A percentile compares a stretch with the other conserved stretches of the same genome.
phyloP scores from a whole-genome alignment of 1,140 invertebrate genomes.

The Lucilia sericata region DNA sequence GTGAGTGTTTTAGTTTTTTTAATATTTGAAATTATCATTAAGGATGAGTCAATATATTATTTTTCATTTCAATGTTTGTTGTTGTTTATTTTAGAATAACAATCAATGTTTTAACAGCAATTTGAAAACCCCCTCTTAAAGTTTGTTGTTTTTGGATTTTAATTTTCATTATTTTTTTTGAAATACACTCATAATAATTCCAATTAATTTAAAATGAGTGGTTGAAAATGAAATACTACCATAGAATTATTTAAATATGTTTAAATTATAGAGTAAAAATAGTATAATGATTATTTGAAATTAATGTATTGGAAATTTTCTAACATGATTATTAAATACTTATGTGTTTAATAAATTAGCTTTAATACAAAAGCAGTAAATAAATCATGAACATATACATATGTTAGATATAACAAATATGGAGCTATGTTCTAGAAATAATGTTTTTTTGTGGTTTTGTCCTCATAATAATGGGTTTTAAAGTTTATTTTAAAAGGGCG shows the following conservation, averaged over 20 bases:
- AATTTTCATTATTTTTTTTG: not conserved
- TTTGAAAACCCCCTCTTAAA: not conserved
- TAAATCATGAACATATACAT: too few relatives aligned
- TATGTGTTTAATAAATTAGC: too few relatives aligned
- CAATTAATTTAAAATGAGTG: not conserved
- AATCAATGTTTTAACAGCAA: not conserved
- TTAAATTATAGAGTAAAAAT: not conserved
- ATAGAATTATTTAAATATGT: not conserved
- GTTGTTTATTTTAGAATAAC: not conserved
- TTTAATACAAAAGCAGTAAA: too few relatives aligned
- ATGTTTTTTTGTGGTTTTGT: too few relatives aligned
- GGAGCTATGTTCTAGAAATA: too few relatives aligned
- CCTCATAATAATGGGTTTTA: too few relatives aligned
- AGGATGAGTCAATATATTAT: constrained; percentile 23
- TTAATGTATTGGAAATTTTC: too few relatives aligned
- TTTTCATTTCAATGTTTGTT: not conserved
- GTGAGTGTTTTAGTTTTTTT: too few relatives aligned
- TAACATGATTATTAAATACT: too few relatives aligned
- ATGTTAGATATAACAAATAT: too few relatives aligned
- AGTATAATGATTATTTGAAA: not conserved
- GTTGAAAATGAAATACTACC: not conserved
- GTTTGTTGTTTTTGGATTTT: not conserved
- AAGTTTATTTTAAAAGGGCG: too few relatives aligned
- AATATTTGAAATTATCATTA: constrained; percentile 19
- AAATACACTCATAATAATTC: not conserved